Evolutionary conservation across 2,888 invertebrate species (phyloP).

Genomic region (Ormyrus rosae): DNA sequence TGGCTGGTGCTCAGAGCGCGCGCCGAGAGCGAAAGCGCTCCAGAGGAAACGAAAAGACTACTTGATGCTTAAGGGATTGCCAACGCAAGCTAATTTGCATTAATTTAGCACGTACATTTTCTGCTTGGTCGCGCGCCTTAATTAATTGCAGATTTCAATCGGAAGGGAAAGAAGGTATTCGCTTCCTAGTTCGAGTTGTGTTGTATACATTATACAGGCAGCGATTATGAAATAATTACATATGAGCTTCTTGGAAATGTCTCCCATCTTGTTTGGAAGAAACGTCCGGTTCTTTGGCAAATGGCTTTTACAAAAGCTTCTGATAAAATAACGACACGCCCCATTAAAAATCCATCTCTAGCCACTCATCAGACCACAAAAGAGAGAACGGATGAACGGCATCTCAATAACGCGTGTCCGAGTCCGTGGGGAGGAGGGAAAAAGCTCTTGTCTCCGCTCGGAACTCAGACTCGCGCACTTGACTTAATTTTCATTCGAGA

Average conservation of each 20-base stretch:
- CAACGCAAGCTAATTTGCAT: constrained; percentile 48
- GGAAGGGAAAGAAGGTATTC: neutral
- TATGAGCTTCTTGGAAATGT: too few relatives aligned
- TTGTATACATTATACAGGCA: too few relatives aligned
- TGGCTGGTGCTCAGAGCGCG: constrained; percentile 30
- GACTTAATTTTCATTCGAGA: constrained; percentile 74
- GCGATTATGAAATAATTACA: too few relatives aligned
- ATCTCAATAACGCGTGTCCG: neutral
- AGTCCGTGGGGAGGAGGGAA: neutral
- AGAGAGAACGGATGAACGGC: too few relatives aligned
- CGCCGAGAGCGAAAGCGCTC: constrained; percentile 42
- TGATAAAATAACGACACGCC: too few relatives aligned
- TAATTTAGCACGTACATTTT: constrained; percentile 51
- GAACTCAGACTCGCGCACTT: constrained; percentile 51
- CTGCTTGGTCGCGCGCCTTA: constrained; percentile 36
- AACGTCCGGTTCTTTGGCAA: too few relatives aligned
- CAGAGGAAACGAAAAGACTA: constrained; percentile 49
- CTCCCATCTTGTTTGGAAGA: too few relatives aligned
- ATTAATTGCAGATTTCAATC: constrained; percentile 53
- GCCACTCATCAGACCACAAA: too few relatives aligned
- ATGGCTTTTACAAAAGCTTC: too few relatives aligned
- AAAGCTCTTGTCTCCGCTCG: constrained; percentile 1
- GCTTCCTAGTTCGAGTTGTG: too few relatives aligned
- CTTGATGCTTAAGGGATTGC: constrained; percentile 52
- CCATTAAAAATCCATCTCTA: too few relatives aligned